phyloP scores from a whole-genome alignment of 64 coral and sea anemone species.

The Montipora cactus region DNA sequence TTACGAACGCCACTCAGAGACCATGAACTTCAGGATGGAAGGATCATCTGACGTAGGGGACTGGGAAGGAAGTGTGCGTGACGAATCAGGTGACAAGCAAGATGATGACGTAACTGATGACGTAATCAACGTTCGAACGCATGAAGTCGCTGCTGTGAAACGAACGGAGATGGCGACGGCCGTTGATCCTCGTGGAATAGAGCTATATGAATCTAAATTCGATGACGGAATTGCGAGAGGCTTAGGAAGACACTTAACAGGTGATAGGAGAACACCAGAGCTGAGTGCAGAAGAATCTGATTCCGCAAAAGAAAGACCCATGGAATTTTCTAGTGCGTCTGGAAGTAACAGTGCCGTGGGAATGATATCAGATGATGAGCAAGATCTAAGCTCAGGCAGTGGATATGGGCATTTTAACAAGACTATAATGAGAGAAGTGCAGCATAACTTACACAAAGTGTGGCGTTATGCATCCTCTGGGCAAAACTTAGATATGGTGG shows the following conservation, averaged over 20 bases:
- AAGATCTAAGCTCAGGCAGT: not conserved
- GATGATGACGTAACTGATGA: slow-evolving; percentile 42
- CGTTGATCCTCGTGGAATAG: slow-evolving; percentile 13
- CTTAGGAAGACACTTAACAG: not conserved
- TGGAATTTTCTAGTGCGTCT: not conserved
- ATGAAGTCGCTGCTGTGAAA: not conserved
- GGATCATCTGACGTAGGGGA: not conserved
- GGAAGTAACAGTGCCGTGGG: not conserved
- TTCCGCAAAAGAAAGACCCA: not conserved
- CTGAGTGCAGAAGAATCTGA: not conserved
- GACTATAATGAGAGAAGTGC: slow-evolving; percentile 26
- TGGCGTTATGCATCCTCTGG: slow-evolving; percentile 30
- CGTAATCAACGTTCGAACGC: slow-evolving; percentile 2
- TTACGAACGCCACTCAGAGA: slow-evolving; percentile 32
- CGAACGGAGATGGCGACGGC: slow-evolving; percentile 29
- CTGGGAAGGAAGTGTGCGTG: slow-evolving; percentile 2
- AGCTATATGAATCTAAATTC: not conserved
- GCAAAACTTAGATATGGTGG: slow-evolving; percentile 18
- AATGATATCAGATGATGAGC: not conserved
- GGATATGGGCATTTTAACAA: slow-evolving; percentile 14
- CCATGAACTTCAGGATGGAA: slow-evolving; percentile 21
- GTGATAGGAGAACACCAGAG: not conserved
- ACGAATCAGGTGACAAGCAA: slow-evolving; percentile 16
- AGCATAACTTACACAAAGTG: slow-evolving; percentile 22
- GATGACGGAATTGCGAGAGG: too few species aligned